Evolutionary conservation across 1,140 invertebrate genomes (phyloP).

Genomic region (Nylanderia fulva): DNA sequence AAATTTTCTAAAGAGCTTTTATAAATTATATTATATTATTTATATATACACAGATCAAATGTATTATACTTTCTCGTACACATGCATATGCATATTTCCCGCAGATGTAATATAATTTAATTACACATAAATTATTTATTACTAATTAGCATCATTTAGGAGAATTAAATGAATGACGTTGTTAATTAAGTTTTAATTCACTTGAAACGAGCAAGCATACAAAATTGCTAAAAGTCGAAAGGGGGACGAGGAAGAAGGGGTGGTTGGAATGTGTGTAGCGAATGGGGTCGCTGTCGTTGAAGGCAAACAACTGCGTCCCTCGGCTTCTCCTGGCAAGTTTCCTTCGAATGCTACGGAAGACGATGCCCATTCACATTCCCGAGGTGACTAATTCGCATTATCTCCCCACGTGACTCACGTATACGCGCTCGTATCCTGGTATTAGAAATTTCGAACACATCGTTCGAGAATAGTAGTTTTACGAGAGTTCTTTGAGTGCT

Average conservation of each 20-base stretch:
- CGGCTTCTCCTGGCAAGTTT: constrained; percentile 54
- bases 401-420: constrained; percentile 47
- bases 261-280: constrained; percentile 82
- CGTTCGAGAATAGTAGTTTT: neutral
- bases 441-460: neutral
- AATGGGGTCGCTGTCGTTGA: constrained; percentile 84
- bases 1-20: too few species aligned
- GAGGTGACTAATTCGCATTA: constrained; percentile 65
- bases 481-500: neutral
- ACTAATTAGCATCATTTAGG: neutral
- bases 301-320: constrained; percentile 81
- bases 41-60: neutral
- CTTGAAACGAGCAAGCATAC: neutral
- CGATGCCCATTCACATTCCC: constrained; percentile 68
- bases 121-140: neutral
- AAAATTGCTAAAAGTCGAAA: constrained; percentile 42
- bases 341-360: constrained; percentile 56
- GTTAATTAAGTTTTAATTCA: neutral
- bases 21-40: too few species aligned
- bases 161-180: neutral
- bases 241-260: constrained; percentile 46
- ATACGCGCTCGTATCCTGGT: neutral
- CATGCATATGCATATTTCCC: neutral
- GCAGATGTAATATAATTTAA: neutral
- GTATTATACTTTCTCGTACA: neutral